A percentile compares a stretch with the other conserved stretches of the same genome.
Evolutionary conservation across 2,113 vertebrate species (phyloP).

Genomic region (Okapia johnstoni): DNA sequence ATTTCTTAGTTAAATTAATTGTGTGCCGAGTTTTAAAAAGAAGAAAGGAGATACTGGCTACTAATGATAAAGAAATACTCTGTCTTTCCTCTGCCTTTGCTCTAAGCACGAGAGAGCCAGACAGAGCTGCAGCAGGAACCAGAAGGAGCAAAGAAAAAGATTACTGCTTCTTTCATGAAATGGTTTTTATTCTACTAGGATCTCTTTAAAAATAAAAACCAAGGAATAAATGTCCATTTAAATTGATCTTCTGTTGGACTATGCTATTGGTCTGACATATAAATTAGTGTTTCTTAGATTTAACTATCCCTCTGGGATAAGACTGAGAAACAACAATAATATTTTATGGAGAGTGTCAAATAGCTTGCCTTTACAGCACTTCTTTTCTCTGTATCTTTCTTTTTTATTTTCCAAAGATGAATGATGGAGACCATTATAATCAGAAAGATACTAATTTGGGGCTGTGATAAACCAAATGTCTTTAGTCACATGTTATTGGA

Average conservation of each 20-base stretch:
- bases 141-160: neutral
- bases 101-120: neutral
- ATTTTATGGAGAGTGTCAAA: constrained; percentile 63
- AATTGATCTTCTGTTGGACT: constrained; percentile 64
- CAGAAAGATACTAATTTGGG: neutral
- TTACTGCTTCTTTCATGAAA: constrained; percentile 49
- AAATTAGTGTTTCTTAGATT: constrained; percentile 69
- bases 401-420: neutral
- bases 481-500: neutral
- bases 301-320: constrained; percentile 63
- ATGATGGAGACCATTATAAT: neutral
- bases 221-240: constrained; percentile 62
- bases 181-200: constrained; percentile 40
- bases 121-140: neutral
- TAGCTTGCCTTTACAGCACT: constrained; percentile 37
- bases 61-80: neutral
- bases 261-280: constrained; percentile 48
- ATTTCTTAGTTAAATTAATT: neutral
- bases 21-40: neutral
- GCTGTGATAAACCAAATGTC: neutral
- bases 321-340: constrained; percentile 63
- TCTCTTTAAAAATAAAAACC: constrained; percentile 69
- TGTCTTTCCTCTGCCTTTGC: neutral
- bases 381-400: neutral
- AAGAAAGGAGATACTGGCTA: neutral